These are phyloP conservation scores for Trididemnum nubilum DNA, from an alignment of 23 tunicate species.

Conservation along the genomic window DNA sequence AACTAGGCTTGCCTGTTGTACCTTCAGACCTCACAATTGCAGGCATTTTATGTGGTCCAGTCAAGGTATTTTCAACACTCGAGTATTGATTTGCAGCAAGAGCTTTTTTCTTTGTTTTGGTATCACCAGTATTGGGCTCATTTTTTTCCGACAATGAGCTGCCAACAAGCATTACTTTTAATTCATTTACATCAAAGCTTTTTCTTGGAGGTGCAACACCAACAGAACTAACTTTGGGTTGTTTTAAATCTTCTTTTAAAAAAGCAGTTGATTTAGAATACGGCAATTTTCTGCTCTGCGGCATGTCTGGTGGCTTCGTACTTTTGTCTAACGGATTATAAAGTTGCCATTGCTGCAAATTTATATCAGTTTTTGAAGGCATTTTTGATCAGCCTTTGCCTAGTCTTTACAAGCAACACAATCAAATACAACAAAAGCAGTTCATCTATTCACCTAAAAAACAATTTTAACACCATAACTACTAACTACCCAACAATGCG, in stretches of 20 bases:
- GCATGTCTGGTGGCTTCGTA: not conserved
- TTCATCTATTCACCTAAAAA: too few relatives aligned
- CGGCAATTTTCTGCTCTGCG: slow-evolving; percentile 61
- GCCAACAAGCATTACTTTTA: slow-evolving; percentile 85
- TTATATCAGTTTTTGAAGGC: not conserved
- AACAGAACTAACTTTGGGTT: slow-evolving; percentile 45
- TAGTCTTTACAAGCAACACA: too few relatives aligned
- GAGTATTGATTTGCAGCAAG: too few relatives aligned
- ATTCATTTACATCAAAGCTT: slow-evolving; percentile 47
- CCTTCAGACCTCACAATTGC: slow-evolving; percentile 72
- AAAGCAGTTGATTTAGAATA: slow-evolving; percentile 30
- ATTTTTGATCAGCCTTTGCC: not conserved
- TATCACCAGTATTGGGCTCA: not conserved
- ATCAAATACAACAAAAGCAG: too few relatives aligned
- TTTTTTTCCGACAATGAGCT: slow-evolving; percentile 9
- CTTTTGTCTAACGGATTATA: slow-evolving; percentile 75
- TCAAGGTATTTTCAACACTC: too few relatives aligned
- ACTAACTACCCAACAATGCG: too few relatives aligned
- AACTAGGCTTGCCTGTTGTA: slow-evolving; percentile 59
- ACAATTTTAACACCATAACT: too few relatives aligned
- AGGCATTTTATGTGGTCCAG: slow-evolving; percentile 63
- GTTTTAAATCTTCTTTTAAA: slow-evolving; percentile 9
- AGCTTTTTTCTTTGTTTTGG: not conserved
- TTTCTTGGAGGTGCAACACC: slow-evolving; percentile 67
- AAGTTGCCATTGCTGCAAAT: slow-evolving; percentile 61